Evolutionary conservation across 2,888 invertebrate species (phyloP).

Genomic region (Aspidiotus destructor): DNA sequence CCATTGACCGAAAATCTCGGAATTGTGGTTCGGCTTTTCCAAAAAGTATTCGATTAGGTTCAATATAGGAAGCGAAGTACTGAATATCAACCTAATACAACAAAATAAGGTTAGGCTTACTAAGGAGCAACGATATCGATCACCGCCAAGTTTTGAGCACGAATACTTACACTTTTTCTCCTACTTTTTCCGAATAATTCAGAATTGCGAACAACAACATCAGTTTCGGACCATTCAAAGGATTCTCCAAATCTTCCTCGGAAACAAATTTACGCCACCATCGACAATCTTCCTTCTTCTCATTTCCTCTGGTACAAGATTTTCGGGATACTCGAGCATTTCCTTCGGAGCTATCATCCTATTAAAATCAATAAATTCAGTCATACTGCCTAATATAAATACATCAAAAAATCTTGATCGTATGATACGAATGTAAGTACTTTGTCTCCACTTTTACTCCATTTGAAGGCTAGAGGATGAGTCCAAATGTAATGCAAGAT

Average conservation of each 20-base stretch:
- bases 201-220: slow-evolving; percentile 76
- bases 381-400: too few relatives aligned
- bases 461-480: slow-evolving; percentile 60
- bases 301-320: too few relatives aligned
- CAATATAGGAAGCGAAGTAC: slow-evolving; percentile 86
- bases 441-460: not conserved
- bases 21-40: slow-evolving; percentile 55
- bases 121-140: not conserved
- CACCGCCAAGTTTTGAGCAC: not conserved
- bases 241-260: slow-evolving; percentile 67
- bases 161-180: slow-evolving; percentile 77
- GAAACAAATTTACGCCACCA: slow-evolving; percentile 79
- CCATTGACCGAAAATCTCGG: slow-evolving; percentile 55
- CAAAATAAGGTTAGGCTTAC: slow-evolving; percentile 16
- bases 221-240: slow-evolving; percentile 70
- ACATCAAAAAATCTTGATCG: too few relatives aligned
- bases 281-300: not conserved
- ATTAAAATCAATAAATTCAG: too few relatives aligned
- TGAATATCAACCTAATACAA: slow-evolving; percentile 80
- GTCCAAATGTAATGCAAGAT: slow-evolving; percentile 73
- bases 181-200: slow-evolving; percentile 83
- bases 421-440: not conserved
- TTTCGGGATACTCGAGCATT: too few relatives aligned
- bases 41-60: slow-evolving; percentile 90
- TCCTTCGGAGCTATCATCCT: too few relatives aligned